Evolutionary conservation across 2,797 vertebrate species (phyloP), one percentile per base, ranked within the genome.

Genomic region (Danio kyathit): DNA sequence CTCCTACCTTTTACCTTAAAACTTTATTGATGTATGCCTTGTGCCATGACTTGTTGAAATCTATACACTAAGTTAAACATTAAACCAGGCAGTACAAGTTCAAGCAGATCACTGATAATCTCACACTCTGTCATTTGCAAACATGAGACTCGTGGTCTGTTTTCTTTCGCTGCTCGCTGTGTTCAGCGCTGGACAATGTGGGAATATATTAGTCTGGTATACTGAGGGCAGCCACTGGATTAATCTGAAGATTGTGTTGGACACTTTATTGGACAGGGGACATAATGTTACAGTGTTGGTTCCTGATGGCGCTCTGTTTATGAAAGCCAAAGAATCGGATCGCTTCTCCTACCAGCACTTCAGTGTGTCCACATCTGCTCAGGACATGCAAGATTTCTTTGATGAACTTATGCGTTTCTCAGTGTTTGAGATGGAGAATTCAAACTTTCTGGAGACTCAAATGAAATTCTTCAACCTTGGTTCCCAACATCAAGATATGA

Each of bases 201-300:
- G 29, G 29, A 29, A 29, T 29, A 29, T 29, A 29, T 29, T 95
- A 81, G 86, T 95, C 70, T 96, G 94, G 93, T 94, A 92, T 60
- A 84, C 90, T 0, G 94, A 95, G 79, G 92, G 87, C 73, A 96
- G 95, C 69, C 94, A 95, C 79, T 95, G 94, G 94, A 78, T 95
- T 83, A 95, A 95, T 8, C 81, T 95, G 86, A 92, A 93, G 84
- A 61, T 81, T 1, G 82, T 96, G 61, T 60, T 93, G 57, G 84
- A 92, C 80, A 90, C 91, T 49, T 60, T 96, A 52, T 85, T 84
- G 54, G 82, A 1, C 21, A 92, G 89, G 0, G 92, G 92, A 54
- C 94, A 95, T 70, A 77, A 40, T 0, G 86, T 95, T 57, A 94
- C 91, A 0, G 60, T 95, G 57, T 75, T 94, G 70, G 76, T 88